Evolutionary conservation across 2,113 vertebrate genomes (phyloP), one percentile per base, ranked within the genome.

Genomic region (Psettodes erumei): DNA sequence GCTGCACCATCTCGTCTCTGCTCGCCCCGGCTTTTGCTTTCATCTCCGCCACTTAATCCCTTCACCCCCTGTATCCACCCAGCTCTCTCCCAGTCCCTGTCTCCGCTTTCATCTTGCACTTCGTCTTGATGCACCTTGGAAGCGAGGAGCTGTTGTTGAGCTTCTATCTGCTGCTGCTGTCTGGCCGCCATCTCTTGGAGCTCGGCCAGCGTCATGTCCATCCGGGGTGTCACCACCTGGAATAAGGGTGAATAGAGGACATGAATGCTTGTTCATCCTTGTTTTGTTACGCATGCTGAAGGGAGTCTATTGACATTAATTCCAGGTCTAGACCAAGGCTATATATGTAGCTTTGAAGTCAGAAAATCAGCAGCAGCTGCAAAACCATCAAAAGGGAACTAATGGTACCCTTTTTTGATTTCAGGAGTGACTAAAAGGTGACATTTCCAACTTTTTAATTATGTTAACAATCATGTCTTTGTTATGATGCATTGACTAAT

Each of bases 131-230:
- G 27, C 63, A 99, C 98, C 97, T 98, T 98, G 27, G 96, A 96
- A 50, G 98, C 94, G 33, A 99, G 91, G 84, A 98, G 95, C 72
- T 98, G 96, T 42, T 99, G 97, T 60, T 99, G 97, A 53, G 94
- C 86, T 65, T 99, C 98, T 30, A 99, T 99, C 90, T 99, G 97
- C 7, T 98, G 97, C 91, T 99, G 98, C 65, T 99, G 98, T 50
- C 97, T 93, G 27, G 97, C 92, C 4, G 98, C 97, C 97, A 99
- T 99, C 67, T 99, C 98, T 87, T 99, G 98, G 30, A 99, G 94
- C 86, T 99, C 98, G 0, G 96, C 93, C 60, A 99, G 90, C 0
- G 97, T 98, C 96, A 98, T 96, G 85, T 99, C 97, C 97, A 97
- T 96, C 75, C 96, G 93, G 6, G 98, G 96, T 58, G 91, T 92